Conservation (phyloP, 1,140 invertebrate species). For the Pseudachorutes palmiensis region DNA sequence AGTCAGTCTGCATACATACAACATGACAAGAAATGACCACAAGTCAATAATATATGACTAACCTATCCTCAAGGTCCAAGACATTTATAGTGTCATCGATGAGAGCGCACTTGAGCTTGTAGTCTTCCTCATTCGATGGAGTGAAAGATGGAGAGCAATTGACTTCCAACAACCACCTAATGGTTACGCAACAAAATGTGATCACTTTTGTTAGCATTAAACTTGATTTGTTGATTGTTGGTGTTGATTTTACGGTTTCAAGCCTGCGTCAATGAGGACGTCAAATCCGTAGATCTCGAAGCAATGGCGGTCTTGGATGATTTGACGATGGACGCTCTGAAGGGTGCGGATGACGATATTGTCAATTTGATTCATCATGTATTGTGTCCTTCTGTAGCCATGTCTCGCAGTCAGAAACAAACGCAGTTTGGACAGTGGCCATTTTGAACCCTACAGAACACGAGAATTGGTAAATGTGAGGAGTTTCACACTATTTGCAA, state of each 20-base stretch:
- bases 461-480: neutral
- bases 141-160: slow-evolving; percentile 58
- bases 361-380: slow-evolving; percentile 50
- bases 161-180: slow-evolving; percentile 54
- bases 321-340: slow-evolving; percentile 45
- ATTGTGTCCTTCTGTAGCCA: slow-evolving; percentile 44
- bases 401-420: slow-evolving; percentile 43
- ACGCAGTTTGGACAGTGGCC: slow-evolving; percentile 43
- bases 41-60: slow-evolving; percentile 1
- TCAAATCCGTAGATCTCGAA: slow-evolving; percentile 62
- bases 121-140: slow-evolving; percentile 52
- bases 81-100: slow-evolving; percentile 45
- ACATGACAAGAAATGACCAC: neutral
- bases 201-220: slow-evolving; percentile 2
- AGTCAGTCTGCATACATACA: slow-evolving; percentile 45
- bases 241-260: slow-evolving; percentile 45
- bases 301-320: slow-evolving; percentile 47
- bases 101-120: slow-evolving; percentile 45
- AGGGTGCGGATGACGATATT: slow-evolving; percentile 51
- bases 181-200: too few relatives aligned
- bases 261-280: slow-evolving; percentile 52
- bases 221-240: neutral
- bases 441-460: slow-evolving; percentile 43
- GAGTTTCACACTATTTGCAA: neutral
- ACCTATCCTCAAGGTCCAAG: slow-evolving; percentile 44